Evolutionary conservation across 2,888 invertebrate species (phyloP), one percentile per base, ranked within the genome.

Genomic region (Sclerodermus sp.): DNA sequence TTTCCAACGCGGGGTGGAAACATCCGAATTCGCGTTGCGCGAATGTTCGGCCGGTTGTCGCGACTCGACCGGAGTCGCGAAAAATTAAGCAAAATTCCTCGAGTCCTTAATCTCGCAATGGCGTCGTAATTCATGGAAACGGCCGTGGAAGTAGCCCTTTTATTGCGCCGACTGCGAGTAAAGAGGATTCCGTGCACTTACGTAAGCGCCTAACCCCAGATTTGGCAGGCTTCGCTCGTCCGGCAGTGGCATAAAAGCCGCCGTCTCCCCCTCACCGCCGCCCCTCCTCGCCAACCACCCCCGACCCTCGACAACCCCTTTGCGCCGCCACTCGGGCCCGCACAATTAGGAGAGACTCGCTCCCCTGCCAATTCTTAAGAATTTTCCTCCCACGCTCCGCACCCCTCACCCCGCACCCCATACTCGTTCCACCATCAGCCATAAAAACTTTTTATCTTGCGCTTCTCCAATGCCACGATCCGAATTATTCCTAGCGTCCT

Each of bases 321-420:
- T 16, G 30, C 48, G 50, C 52, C 42, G 18, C 17, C 23, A 23
- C 34, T 47, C 8, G 4, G 34, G 12, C 34, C 34, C 6, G 34
- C 10, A 13, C 34, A 34, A 34, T 34, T 34, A 34, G 10, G 34
- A 34, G 13, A 23, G 23, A 23, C n/a, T n/a, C n/a, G n/a, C 23
- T 23, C 55, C 60, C 57, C 58, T 67, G 72, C 72, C 73, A 73
- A 73, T 74, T 73, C 69, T 68, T 64, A 66, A 70, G 66, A 65
- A 64, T 58, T 67, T 64, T 64, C 65, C 64, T 12, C 34, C 4
- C 23, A 23, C 23, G 23, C 4, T 8, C 23, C 4, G 8, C 8
- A 8, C 23, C 23, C 3, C 23, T 3, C 4, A 23, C n/a, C n/a
- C n/a, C n/a, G n/a, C n/a, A n/a, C n/a, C n/a, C n/a, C n/a, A n/a